Conservation (phyloP, 2,888 invertebrate species). For the Flexamia atlantica region DNA sequence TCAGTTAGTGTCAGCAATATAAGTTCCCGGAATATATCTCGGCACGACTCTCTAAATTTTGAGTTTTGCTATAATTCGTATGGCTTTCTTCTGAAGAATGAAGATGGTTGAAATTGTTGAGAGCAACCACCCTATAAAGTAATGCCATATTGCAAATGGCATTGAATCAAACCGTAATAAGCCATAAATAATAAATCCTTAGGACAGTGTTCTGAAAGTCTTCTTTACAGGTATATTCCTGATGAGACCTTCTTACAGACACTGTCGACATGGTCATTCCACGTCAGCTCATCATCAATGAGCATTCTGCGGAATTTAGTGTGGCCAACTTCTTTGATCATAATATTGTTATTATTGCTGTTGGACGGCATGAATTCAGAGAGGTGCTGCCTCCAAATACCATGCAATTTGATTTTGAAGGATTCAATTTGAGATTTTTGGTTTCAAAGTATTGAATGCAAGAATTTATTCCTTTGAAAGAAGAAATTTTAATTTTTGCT, state of each 20-base stretch:
- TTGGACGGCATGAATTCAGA: conserved; percentile 20
- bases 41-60: conserved; percentile 35
- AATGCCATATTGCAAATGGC: conserved; percentile 17
- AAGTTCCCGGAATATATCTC: background rate
- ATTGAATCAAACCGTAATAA: conserved; percentile 32
- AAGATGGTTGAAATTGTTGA: conserved; percentile 10
- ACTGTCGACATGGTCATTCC: conserved; percentile 27
- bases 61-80: background rate
- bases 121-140: conserved; percentile 4
- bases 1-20: conserved; percentile 15
- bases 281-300: conserved; percentile 38
- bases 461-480: conserved; percentile 8
- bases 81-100: conserved; percentile 29
- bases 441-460: conserved; percentile 14
- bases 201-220: conserved; percentile 18
- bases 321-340: conserved; percentile 13
- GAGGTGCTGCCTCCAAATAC: conserved; percentile 32
- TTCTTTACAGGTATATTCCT: conserved; percentile 13
- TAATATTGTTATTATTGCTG: background rate
- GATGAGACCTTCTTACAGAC: conserved; percentile 23
- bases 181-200: conserved; percentile 19
- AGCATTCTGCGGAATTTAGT: conserved; percentile 33
- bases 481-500: conserved; percentile 1
- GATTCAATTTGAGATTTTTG: conserved; percentile 10
- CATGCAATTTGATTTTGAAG: conserved; percentile 22